phyloP scores from a whole-genome alignment of 2,888 invertebrate species.

The Fragum fragum region DNA sequence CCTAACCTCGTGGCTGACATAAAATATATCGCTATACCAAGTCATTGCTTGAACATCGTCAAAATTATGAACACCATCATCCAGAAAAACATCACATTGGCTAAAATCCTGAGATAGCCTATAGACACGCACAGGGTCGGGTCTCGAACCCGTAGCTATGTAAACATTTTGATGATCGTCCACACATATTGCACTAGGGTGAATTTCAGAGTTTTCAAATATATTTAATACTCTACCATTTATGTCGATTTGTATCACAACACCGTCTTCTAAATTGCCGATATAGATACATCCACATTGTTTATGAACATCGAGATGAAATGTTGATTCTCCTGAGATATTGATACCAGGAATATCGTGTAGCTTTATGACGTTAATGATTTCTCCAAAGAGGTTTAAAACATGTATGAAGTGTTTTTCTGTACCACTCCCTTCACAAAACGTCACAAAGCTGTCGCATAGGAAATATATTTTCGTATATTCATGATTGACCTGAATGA shows the following conservation, averaged over 20 bases:
- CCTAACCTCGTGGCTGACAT: background rate
- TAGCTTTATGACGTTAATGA: background rate
- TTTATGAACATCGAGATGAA: background rate
- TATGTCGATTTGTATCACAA: background rate
- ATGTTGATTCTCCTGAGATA: background rate
- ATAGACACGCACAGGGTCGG: background rate
- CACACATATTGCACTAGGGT: background rate
- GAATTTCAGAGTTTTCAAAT: background rate
- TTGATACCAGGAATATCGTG: background rate
- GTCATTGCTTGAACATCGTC: slow-evolving; percentile 2
- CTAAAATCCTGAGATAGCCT: background rate
- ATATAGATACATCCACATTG: background rate
- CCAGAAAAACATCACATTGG: background rate
- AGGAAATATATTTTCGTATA: background rate
- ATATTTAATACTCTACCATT: background rate
- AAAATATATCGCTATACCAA: slow-evolving; percentile 2
- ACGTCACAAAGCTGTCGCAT: background rate
- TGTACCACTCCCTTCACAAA: background rate
- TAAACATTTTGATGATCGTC: background rate
- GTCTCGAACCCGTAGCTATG: background rate
- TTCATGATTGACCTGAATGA: background rate
- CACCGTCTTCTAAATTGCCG: background rate
- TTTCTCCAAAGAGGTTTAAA: background rate
- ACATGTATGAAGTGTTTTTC: background rate
- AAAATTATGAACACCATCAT: background rate